phyloP scores from a whole-genome alignment of 2,113 vertebrate genomes.

The Lophura nycthemera region DNA sequence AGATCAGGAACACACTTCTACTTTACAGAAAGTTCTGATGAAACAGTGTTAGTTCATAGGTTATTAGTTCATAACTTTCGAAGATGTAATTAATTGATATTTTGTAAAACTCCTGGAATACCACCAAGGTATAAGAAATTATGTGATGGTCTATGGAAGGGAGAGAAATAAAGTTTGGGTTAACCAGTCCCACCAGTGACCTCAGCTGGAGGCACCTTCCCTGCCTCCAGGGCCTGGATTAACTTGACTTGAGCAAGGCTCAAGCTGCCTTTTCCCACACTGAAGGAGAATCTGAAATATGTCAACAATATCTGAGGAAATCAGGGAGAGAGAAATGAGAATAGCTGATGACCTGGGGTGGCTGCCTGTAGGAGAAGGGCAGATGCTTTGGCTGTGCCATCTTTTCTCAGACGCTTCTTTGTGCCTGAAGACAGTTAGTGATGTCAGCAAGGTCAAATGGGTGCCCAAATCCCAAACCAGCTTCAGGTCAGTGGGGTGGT shows the following conservation, averaged over 20 bases:
- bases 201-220: constrained; percentile 17
- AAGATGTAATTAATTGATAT: not conserved
- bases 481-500: not conserved
- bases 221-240: constrained; percentile 52
- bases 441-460: not conserved
- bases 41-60: not conserved
- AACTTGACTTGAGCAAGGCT: constrained; percentile 18
- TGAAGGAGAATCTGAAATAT: constrained; percentile 58
- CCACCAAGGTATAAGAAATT: not conserved
- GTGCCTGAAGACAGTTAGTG: not conserved
- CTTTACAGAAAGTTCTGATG: not conserved
- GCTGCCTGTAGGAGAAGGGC: not conserved
- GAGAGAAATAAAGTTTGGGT: not conserved
- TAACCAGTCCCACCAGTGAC: constrained; percentile 12
- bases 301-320: constrained; percentile 40
- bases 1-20: not conserved
- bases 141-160: not conserved
- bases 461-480: not conserved
- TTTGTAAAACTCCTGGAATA: not conserved
- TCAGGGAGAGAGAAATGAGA: not conserved
- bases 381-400: not conserved
- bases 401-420: not conserved
- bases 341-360: accelerated
- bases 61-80: not conserved
- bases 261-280: constrained; percentile 56